Percentiles rank a stretch among this genome's conserved stretches.
Evolutionary conservation across 2,888 invertebrate species (phyloP).

Genomic region (Tortrix viridana): DNA sequence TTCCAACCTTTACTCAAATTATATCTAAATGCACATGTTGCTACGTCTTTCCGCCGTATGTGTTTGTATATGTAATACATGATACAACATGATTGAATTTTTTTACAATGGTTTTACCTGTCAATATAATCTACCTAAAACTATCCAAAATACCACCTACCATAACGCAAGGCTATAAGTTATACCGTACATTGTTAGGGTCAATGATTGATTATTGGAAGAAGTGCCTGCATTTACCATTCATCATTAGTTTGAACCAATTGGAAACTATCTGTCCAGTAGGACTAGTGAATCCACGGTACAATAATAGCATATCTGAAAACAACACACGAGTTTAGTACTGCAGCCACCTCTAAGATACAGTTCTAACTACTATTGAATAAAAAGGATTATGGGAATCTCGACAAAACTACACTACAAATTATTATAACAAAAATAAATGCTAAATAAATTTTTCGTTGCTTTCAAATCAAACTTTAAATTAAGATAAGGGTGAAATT

Average conservation of each 20-base stretch:
- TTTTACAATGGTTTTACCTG: too few species aligned
- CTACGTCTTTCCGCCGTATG: too few species aligned
- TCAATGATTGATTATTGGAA: background rate
- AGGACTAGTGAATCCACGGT: slow-evolving; percentile 61
- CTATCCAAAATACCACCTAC: background rate
- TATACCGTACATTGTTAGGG: background rate
- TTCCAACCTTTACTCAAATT: too few species aligned
- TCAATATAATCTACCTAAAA: too few species aligned
- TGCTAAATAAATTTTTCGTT: too few species aligned
- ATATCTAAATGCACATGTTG: too few species aligned
- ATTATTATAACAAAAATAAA: too few species aligned
- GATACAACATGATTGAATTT: too few species aligned
- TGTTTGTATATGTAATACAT: too few species aligned
- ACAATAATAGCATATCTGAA: slow-evolving; percentile 75
- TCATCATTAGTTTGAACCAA: slow-evolving; percentile 64
- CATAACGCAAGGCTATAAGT: background rate
- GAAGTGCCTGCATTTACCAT: slow-evolving; percentile 73
- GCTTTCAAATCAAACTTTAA: too few species aligned
- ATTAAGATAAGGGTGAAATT: too few species aligned
- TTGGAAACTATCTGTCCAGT: slow-evolving; percentile 65
- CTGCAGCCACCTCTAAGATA: slow-evolving; percentile 52
- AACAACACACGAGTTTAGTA: slow-evolving; percentile 60
- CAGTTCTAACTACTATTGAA: background rate
- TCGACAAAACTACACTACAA: background rate
- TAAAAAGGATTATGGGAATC: background rate